These are phyloP conservation scores for Tadarida brasiliensis DNA, from an alignment of 2,797 vertebrate species.

Conservation along the genomic window DNA sequence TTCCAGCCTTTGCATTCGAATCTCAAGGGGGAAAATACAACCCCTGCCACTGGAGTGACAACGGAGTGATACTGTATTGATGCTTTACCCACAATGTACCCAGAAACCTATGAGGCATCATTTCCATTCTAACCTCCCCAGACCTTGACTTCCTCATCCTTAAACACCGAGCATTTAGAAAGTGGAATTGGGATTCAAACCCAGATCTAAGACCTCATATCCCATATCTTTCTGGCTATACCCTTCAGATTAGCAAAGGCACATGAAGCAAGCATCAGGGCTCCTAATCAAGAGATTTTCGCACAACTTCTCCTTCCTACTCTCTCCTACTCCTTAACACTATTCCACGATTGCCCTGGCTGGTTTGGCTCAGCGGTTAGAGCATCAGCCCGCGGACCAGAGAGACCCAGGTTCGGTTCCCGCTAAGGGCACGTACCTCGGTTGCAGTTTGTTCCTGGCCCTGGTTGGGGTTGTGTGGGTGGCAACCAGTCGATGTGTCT, in stretches of 20 bases:
- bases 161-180: not conserved
- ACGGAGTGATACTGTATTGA: too few species aligned
- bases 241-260: not conserved
- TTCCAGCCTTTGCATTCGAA: not conserved
- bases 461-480: not conserved
- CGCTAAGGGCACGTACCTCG: not conserved
- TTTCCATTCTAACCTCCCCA: not conserved
- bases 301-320: not conserved
- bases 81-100: not conserved
- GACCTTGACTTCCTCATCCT: not conserved
- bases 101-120: not conserved
- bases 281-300: not conserved
- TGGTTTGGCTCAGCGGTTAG: not conserved
- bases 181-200: not conserved
- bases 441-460: not conserved
- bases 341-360: not conserved
- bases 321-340: constrained; percentile 15
- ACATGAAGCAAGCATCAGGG: not conserved
- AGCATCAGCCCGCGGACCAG: not conserved
- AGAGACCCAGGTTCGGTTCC: not conserved
- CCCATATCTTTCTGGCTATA: not conserved
- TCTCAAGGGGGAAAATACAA: not conserved
- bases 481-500: not conserved
- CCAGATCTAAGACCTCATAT: not conserved
- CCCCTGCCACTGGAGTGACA: not conserved